Evolutionary conservation across 2,888 invertebrate genomes (phyloP).

Genomic region (Leptothorax acervorum): DNA sequence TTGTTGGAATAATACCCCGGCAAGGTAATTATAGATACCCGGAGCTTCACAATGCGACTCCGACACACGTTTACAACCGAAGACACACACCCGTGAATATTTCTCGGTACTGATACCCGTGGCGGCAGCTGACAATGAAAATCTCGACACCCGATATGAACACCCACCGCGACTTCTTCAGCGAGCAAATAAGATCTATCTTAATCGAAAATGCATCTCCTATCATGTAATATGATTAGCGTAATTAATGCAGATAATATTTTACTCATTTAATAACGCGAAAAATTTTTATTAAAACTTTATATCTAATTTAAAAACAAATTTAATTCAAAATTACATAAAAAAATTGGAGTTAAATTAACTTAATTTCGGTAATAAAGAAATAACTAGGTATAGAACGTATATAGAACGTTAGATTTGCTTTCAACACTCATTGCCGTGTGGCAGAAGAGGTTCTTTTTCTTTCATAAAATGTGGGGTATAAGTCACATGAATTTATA

Average conservation of each 20-base stretch:
- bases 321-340: not conserved
- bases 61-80: conserved; percentile 56
- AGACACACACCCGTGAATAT: conserved; percentile 43
- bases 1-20: conserved; percentile 77
- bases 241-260: not conserved
- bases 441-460: not conserved
- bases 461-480: not conserved
- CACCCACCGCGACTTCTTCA: conserved; percentile 2
- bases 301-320: not conserved
- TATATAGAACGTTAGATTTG: not conserved
- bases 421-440: not conserved
- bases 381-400: not conserved
- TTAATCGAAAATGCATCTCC: conserved; percentile 12
- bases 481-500: not conserved
- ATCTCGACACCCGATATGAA: conserved; percentile 39
- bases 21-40: conserved; percentile 76
- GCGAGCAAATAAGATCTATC: not conserved
- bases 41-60: conserved; percentile 67
- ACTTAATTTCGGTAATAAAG: not conserved
- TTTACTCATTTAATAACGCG: not conserved
- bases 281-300: not conserved
- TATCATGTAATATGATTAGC: not conserved
- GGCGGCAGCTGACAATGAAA: conserved; percentile 33
- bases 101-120: conserved; percentile 55
- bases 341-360: not conserved